phyloP scores from a whole-genome alignment of 1,140 invertebrate genomes.

The Temnothorax curvispinosus region DNA sequence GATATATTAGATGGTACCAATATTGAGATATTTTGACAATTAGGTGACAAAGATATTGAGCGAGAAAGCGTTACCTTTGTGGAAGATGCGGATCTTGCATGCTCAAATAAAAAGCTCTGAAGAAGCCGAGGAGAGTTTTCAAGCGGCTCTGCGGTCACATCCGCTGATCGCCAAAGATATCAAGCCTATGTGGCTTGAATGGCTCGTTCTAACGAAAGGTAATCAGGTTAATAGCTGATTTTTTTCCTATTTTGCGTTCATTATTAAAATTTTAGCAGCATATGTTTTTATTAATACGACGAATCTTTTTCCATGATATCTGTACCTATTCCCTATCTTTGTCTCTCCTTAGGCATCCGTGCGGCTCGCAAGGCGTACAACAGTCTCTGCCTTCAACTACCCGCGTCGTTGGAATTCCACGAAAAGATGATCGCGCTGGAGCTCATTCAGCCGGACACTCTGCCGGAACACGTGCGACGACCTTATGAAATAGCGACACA shows the following conservation, averaged over 20 bases:
- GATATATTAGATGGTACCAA: neutral
- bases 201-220: slow-evolving; percentile 84
- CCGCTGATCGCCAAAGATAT: slow-evolving; percentile 80
- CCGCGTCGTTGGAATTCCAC: slow-evolving; percentile 85
- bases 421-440: slow-evolving; percentile 86
- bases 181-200: slow-evolving; percentile 85
- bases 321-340: slow-evolving; percentile 1
- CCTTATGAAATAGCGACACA: slow-evolving; percentile 83
- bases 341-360: slow-evolving; percentile 79
- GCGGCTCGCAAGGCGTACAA: slow-evolving; percentile 83
- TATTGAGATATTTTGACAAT: slow-evolving; percentile 7
- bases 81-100: slow-evolving; percentile 84
- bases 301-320: slow-evolving; percentile 21
- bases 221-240: slow-evolving; percentile 15
- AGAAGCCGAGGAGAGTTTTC: slow-evolving; percentile 84
- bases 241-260: neutral
- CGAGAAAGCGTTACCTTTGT: slow-evolving; percentile 83
- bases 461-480: slow-evolving; percentile 79
- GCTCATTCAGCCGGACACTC: slow-evolving; percentile 81
- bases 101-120: slow-evolving; percentile 81
- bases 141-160: slow-evolving; percentile 81
- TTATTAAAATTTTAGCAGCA: slow-evolving; percentile 15
- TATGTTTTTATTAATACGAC: neutral
- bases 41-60: slow-evolving; percentile 82
- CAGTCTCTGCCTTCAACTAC: slow-evolving; percentile 79